Percentiles rank a stretch among this genome's conserved stretches.
Conservation (phyloP, 2,888 invertebrate genomes). For the Amiota mariae region DNA sequence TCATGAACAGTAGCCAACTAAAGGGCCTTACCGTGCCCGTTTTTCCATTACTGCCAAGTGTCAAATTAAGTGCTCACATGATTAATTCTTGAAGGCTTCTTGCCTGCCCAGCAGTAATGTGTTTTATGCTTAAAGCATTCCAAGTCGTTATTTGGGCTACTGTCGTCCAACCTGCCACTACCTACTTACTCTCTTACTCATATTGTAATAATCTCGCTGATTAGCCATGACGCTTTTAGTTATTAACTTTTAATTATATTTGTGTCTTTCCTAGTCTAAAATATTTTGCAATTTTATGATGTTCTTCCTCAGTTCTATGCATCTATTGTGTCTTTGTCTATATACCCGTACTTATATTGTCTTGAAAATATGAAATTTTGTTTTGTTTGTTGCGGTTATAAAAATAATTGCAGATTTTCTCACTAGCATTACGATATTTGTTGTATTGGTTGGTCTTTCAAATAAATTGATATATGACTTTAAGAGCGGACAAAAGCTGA, state of each 20-base stretch:
- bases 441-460: too few relatives aligned
- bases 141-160: slow-evolving; percentile 36
- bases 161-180: slow-evolving; percentile 31
- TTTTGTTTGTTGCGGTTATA: slow-evolving; percentile 21
- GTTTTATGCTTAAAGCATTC: background rate
- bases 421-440: too few relatives aligned
- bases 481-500: too few relatives aligned
- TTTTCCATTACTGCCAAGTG: slow-evolving; percentile 65
- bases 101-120: slow-evolving; percentile 6
- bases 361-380: background rate
- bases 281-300: slow-evolving; percentile 43
- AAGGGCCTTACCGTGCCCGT: slow-evolving; percentile 32
- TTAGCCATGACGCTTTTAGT: slow-evolving; percentile 60
- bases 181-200: slow-evolving; percentile 34
- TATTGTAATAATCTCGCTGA: slow-evolving; percentile 50
- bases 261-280: slow-evolving; percentile 35
- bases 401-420: background rate
- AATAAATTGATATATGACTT: too few relatives aligned
- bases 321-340: background rate
- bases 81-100: slow-evolving; percentile 53
- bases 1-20: slow-evolving; percentile 40
- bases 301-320: background rate
- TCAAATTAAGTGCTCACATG: slow-evolving; percentile 65
- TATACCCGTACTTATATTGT: background rate
- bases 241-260: slow-evolving; percentile 61